phyloP scores from a whole-genome alignment of 1,140 invertebrate species.

The Eciton burchellii region DNA sequence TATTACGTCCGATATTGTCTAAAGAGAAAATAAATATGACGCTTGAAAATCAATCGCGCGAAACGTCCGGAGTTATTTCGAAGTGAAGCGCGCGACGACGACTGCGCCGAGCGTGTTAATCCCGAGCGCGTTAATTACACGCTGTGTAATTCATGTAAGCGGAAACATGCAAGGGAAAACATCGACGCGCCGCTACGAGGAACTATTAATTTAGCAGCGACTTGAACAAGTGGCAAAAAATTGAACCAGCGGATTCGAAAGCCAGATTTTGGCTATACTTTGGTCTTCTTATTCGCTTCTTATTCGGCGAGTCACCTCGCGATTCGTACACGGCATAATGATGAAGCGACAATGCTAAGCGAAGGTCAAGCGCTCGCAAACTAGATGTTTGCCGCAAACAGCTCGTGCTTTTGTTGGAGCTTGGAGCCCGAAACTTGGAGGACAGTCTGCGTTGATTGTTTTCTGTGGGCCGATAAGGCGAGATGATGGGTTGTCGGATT shows the following conservation, averaged over 20 bases:
- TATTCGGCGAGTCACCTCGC: constrained; percentile 59
- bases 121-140: no score
- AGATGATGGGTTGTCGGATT: not conserved
- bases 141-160: constrained; percentile 46
- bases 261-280: constrained; percentile 61
- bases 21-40: not conserved
- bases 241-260: constrained; percentile 28
- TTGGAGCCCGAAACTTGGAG: constrained; percentile 63
- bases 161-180: not conserved
- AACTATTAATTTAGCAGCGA: not conserved
- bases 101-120: constrained; percentile 20
- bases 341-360: constrained; percentile 66
- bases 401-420: constrained; percentile 49
- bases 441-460: constrained; percentile 53
- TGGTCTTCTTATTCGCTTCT: constrained; percentile 69
- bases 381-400: constrained; percentile 71
- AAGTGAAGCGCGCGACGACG: constrained; percentile 25
- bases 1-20: not conserved
- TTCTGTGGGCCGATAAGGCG: constrained; percentile 48
- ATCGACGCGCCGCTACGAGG: not conserved
- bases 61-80: constrained; percentile 23
- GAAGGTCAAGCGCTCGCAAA: constrained; percentile 63
- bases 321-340: constrained; percentile 61
- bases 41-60: constrained; percentile 36
- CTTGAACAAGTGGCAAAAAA: constrained; percentile 58